phyloP scores from a whole-genome alignment of 2,888 invertebrate species.

The Hydrotaea diabolus region DNA sequence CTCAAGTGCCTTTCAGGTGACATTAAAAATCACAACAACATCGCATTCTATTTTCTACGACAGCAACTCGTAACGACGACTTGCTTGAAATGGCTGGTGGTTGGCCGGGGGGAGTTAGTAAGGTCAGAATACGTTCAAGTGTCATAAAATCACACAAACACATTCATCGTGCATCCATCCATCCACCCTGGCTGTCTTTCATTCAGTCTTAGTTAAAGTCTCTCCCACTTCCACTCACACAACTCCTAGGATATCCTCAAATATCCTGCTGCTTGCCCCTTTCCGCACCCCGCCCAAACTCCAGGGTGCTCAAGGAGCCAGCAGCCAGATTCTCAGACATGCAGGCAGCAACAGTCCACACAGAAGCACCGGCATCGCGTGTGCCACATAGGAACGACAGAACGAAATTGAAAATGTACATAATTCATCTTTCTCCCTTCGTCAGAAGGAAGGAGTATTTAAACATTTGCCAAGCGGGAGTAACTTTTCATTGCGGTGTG shows the following conservation, averaged over 20 bases:
- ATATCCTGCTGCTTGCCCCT: background rate
- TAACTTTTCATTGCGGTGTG: background rate
- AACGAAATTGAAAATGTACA: constrained; percentile 29
- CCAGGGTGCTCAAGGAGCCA: background rate
- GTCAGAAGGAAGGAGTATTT: constrained; percentile 31
- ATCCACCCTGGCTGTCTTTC: background rate
- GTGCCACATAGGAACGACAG: constrained; percentile 6
- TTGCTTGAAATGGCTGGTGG: constrained; percentile 48
- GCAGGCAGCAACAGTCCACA: constrained; percentile 39
- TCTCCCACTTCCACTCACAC: background rate
- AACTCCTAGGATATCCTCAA: background rate
- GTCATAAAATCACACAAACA: constrained; percentile 43
- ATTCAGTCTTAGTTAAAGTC: background rate
- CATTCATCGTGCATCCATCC: constrained; percentile 11
- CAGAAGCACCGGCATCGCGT: background rate
- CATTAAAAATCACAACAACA: constrained; percentile 63
- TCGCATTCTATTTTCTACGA: constrained; percentile 44
- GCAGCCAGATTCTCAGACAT: background rate
- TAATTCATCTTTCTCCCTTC: constrained; percentile 19
- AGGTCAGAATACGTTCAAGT: constrained; percentile 63
- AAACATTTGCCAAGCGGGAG: background rate
- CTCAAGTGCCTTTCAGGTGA: constrained; percentile 66
- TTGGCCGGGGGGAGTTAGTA: constrained; percentile 5
- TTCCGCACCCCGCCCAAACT: background rate
- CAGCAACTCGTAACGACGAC: constrained; percentile 52